phyloP scores from a whole-genome alignment of 2,113 vertebrate species.

The Sebastes fasciatus region DNA sequence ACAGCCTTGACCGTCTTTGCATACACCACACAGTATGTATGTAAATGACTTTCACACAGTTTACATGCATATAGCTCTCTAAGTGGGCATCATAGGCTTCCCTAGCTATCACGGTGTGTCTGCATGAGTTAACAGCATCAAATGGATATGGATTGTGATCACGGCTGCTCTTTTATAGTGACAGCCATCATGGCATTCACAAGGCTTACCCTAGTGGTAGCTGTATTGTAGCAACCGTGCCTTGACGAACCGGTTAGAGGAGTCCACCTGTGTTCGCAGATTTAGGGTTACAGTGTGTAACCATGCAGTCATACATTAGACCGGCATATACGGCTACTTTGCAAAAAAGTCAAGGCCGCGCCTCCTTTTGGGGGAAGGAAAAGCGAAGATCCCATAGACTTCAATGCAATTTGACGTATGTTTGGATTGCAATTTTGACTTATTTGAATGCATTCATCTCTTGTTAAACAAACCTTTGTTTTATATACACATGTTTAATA shows the following conservation, averaged over 20 bases:
- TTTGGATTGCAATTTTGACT: too few relatives aligned
- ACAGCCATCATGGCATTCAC: background rate
- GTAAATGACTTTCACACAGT: background rate
- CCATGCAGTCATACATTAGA: background rate
- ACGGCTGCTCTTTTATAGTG: background rate
- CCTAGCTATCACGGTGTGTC: background rate
- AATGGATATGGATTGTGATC: background rate
- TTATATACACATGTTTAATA: too few relatives aligned
- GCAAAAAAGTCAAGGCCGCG: too few relatives aligned
- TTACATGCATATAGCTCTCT: background rate
- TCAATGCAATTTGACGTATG: too few relatives aligned
- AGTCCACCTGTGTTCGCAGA: conserved; percentile 10
- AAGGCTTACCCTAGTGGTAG: background rate
- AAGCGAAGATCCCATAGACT: too few relatives aligned
- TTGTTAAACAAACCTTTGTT: too few relatives aligned
- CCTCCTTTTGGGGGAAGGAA: too few relatives aligned
- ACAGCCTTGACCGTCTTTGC: background rate
- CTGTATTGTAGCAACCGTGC: background rate
- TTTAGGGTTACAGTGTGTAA: conserved; percentile 8
- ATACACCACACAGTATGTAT: background rate
- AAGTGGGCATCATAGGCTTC: background rate
- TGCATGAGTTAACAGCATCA: background rate
- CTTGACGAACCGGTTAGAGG: too few relatives aligned
- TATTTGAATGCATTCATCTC: too few relatives aligned
- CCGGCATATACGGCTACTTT: too few relatives aligned